These are phyloP conservation scores for Andrena bucephala DNA, from an alignment of 2,888 invertebrate species.

Conservation along the genomic window DNA sequence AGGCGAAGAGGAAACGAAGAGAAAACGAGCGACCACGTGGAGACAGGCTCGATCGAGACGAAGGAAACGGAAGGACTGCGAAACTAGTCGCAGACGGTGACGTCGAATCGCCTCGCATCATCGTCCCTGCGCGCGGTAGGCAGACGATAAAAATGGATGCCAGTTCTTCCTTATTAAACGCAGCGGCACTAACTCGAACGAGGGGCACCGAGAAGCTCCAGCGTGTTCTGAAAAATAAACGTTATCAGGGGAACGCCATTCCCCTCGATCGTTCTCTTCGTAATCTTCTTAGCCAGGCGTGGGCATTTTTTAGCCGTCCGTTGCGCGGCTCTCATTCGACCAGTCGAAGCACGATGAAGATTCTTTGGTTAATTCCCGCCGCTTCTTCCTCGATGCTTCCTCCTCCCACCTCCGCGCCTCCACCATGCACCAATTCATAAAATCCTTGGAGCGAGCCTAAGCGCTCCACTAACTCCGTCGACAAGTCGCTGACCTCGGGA, in stretches of 20 bases:
- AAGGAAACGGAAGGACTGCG: constrained; percentile 16
- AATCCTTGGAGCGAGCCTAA: constrained; percentile 79
- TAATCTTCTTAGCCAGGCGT: constrained; percentile 6
- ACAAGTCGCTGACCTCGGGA: constrained; percentile 84
- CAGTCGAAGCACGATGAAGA: constrained; percentile 34
- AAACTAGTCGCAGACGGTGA: not conserved
- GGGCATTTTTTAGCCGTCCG: not conserved
- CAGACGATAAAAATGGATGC: not conserved
- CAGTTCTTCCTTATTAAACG: constrained; percentile 11
- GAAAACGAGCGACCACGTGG: constrained; percentile 58
- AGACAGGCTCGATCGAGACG: constrained; percentile 28
- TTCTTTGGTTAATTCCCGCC: constrained; percentile 36
- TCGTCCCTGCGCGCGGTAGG: not conserved
- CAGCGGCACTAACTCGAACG: not conserved
- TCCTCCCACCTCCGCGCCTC: constrained; percentile 41
- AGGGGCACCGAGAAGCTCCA: not conserved
- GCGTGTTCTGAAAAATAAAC: not conserved
- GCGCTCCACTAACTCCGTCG: constrained; percentile 84
- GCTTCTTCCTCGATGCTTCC: constrained; percentile 33
- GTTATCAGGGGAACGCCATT: not conserved
- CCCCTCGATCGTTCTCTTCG: not conserved
- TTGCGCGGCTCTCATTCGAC: not conserved
- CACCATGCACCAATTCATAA: constrained; percentile 82
- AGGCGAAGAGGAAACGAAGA: constrained; percentile 30
- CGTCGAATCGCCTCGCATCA: not conserved